Conservation (phyloP, 2,113 vertebrate genomes). For the Elanus axillaris region DNA sequence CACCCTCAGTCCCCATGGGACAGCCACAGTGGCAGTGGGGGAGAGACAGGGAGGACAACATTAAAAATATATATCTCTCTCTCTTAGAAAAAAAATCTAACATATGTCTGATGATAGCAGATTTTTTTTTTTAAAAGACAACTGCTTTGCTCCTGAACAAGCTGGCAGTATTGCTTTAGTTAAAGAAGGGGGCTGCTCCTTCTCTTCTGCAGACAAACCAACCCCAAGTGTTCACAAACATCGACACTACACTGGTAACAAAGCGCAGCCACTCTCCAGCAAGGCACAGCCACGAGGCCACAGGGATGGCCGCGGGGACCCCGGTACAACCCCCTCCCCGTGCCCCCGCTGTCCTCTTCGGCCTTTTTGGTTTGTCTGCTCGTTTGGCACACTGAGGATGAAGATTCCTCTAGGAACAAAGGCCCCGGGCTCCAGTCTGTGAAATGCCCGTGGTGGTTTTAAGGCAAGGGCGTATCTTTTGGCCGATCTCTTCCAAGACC, state of each 20-base stretch:
- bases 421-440: background rate
- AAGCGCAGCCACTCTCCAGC: background rate
- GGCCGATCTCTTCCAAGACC: background rate
- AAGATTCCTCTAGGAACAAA: background rate
- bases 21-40: accelerated
- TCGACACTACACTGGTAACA: accelerated
- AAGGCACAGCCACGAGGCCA: background rate
- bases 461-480: constrained; percentile 11
- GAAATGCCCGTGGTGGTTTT: background rate
- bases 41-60: background rate
- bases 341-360: background rate
- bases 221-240: background rate
- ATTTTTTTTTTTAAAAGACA: background rate
- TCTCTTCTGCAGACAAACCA: background rate
- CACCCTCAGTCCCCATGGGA: background rate
- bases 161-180: constrained; percentile 3
- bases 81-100: background rate
- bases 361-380: constrained; percentile 37
- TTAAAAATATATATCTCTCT: background rate
- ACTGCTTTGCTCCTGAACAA: background rate
- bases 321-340: background rate
- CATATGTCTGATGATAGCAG: background rate
- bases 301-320: background rate
- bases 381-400: background rate
- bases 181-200: background rate